Evolutionary conservation across 2,888 invertebrate species (phyloP).

Genomic region (Digitonthophagus gazella): DNA sequence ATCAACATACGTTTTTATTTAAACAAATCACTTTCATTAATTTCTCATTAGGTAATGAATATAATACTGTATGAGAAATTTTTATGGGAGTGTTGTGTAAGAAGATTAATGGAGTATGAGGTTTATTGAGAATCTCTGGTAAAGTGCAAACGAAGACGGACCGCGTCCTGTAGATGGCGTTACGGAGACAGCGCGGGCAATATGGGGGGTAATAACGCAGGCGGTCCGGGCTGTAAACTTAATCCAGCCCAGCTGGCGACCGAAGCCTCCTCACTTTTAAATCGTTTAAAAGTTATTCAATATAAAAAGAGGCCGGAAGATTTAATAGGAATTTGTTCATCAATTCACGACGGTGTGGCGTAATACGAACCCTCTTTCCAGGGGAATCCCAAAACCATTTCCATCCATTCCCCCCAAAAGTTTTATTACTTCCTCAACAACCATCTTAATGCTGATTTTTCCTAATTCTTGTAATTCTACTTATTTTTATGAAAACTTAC

Average conservation of each 20-base stretch:
- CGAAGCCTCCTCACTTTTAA: slow-evolving; percentile 45
- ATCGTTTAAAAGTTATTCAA: slow-evolving; percentile 54
- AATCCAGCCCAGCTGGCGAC: slow-evolving; percentile 52
- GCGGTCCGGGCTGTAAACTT: slow-evolving; percentile 48
- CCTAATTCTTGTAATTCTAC: too few species aligned
- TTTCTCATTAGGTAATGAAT: background rate
- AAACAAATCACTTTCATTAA: background rate
- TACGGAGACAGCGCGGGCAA: slow-evolving; percentile 33
- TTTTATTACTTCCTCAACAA: background rate
- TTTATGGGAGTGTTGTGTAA: too few species aligned
- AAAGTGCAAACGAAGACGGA: slow-evolving; percentile 2
- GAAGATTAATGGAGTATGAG: background rate
- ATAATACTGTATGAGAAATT: too few species aligned
- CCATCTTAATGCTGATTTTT: too few species aligned
- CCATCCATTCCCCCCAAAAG: slow-evolving; percentile 10
- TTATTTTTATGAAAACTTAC: too few species aligned
- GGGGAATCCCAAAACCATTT: background rate
- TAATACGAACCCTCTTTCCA: slow-evolving; percentile 29
- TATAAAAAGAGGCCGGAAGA: slow-evolving; percentile 52
- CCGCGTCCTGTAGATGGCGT: slow-evolving; percentile 26
- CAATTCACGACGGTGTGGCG: slow-evolving; percentile 49
- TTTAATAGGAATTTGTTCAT: slow-evolving; percentile 56
- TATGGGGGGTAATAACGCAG: slow-evolving; percentile 36
- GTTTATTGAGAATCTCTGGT: background rate
- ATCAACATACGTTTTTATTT: background rate